Evolutionary conservation across 2,797 vertebrate genomes (phyloP).

Genomic region (Phalloptychus januarius): DNA sequence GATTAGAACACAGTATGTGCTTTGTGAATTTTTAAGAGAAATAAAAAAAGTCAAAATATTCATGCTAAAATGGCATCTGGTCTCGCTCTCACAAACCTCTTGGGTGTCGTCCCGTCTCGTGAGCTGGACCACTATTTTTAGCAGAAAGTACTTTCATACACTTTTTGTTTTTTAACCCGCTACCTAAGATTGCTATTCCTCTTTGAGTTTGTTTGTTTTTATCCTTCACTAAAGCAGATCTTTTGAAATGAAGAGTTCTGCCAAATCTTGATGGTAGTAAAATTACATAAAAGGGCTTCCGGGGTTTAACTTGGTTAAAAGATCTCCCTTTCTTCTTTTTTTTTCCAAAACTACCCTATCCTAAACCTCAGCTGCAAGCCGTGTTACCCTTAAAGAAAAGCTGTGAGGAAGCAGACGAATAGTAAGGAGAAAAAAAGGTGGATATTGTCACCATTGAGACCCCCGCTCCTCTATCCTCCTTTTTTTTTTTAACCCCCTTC

Average conservation of each 20-base stretch:
- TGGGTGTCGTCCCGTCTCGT: not conserved
- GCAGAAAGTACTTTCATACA: not conserved
- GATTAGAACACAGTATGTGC: no score
- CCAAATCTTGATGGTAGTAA: slow-evolving; percentile 65
- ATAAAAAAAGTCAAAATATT: no score
- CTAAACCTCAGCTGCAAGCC: slow-evolving; percentile 66
- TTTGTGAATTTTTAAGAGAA: no score
- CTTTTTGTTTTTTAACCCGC: not conserved
- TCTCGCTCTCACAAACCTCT: no score
- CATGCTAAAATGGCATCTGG: no score
- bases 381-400: slow-evolving; percentile 75
- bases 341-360: slow-evolving; percentile 49
- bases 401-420: slow-evolving; percentile 72
- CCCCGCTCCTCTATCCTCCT: slow-evolving; percentile 81
- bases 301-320: slow-evolving; percentile 57
- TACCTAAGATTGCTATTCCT: not conserved
- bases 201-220: not conserved
- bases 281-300: slow-evolving; percentile 60
- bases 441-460: slow-evolving; percentile 84
- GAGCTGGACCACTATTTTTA: not conserved
- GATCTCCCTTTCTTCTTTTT: slow-evolving; percentile 41
- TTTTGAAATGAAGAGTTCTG: not conserved
- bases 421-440: slow-evolving; percentile 69
- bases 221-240: not conserved
- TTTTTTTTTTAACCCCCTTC: slow-evolving; percentile 37